A percentile compares a stretch with the other conserved stretches of the same genome.
Conservation (phyloP, 2,113 vertebrate species). For the Paralichthys olivaceus region DNA sequence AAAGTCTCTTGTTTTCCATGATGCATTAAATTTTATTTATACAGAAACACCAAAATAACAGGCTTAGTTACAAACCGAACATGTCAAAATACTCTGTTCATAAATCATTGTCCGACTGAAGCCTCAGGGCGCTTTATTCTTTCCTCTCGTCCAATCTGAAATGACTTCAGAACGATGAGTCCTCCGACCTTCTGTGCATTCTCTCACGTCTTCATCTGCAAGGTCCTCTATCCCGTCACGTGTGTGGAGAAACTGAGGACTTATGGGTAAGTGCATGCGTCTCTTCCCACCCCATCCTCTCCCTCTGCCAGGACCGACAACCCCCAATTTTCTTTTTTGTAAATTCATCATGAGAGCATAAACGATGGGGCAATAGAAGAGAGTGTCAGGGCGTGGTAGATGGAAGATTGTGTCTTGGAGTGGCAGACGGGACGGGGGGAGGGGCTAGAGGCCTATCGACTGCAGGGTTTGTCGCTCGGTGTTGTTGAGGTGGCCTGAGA, state of each 20-base stretch:
- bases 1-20: conserved; percentile 44
- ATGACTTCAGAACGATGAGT: conserved; percentile 33
- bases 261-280: conserved; percentile 47
- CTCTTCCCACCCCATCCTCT: conserved; percentile 15
- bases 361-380: conserved; percentile 49
- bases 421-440: background rate
- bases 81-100: conserved; percentile 54
- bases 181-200: conserved; percentile 18
- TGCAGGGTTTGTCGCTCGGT: conserved; percentile 92
- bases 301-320: background rate
- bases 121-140: conserved; percentile 5
- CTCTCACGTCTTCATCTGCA: conserved; percentile 28
- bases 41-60: conserved; percentile 71
- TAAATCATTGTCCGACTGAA: conserved; percentile 45
- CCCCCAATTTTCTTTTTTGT: conserved; percentile 2
- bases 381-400: background rate
- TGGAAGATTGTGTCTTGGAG: background rate
- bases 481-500: conserved; percentile 95
- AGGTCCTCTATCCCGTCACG: conserved; percentile 47
- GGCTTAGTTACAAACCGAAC: conserved; percentile 66
- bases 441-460: conserved; percentile 90
- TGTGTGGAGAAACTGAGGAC: conserved; percentile 27
- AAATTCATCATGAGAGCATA: conserved; percentile 38
- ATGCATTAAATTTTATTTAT: conserved; percentile 35
- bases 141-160: conserved; percentile 38